Evolutionary conservation across 2,113 vertebrate genomes (phyloP), one percentile per base, ranked within the genome.

Genomic region (Benitochromis conjunctus): DNA sequence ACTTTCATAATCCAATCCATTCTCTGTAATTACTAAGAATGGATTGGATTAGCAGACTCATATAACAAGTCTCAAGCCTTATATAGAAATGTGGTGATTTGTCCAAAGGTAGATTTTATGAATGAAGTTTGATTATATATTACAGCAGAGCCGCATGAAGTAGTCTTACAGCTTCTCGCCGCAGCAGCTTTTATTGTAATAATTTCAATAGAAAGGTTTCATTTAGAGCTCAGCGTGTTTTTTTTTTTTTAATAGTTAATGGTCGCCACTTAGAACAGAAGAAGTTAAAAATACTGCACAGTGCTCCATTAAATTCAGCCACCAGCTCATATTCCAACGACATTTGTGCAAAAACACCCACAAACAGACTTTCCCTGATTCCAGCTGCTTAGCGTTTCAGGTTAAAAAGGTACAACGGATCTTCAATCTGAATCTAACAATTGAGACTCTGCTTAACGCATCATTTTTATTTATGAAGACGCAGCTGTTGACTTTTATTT

Each of bases 401-500:
- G 86, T 90, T 85, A 87, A 90, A 92, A 88, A 85, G 81, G 54
- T 88, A 58, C 56, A 84, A 79, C 18, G 24, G 46, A 71, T 82
- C 56, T 60, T 83, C 74, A 58, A n/a, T 54, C 54, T n/a, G 69
- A 74, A 46, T 79, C 62, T 14, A 53, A 55, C 53, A 78, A 54
- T 16, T 56, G 71, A 80, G 24, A 48, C n/a, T 66, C 53, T 69
- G 58, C 53, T 82, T 64, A 56, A 74, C 7, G 36, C 48, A 58
- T 11, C 38, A 54, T 54, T 29, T 82, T 24, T 53, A n/a, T 82
- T 86, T 55, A 26, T 86, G 26, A 86, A 46, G 19, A 85, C 31
- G 31, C 21, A 5, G 60, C 13, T 26, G 19, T 53, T 80, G 51
- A 58, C 38, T 41, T 69, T 60, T 34, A 51, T 51, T 46, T 51